Evolutionary conservation across 2,888 invertebrate species (phyloP).

Genomic region (Lucinisca nassula): DNA sequence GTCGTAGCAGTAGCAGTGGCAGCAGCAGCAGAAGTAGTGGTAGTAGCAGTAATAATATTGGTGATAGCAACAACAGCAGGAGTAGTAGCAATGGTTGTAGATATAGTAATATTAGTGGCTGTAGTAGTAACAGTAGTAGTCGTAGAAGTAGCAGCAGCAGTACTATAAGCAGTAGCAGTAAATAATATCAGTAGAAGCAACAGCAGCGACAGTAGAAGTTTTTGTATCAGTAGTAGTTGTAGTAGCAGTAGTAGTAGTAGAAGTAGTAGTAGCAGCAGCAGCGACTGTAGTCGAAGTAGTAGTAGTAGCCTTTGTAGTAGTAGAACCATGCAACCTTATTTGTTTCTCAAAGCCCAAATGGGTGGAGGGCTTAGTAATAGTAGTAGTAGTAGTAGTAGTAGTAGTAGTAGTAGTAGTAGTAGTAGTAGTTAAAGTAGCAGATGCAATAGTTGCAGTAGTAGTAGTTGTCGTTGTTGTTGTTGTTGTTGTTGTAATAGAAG

Average conservation of each 20-base stretch:
- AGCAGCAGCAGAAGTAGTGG: neutral
- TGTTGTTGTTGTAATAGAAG: conserved; percentile 21
- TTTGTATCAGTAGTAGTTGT: too few relatives aligned
- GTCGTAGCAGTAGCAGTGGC: neutral
- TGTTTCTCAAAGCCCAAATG: too few relatives aligned
- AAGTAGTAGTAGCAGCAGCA: too few relatives aligned
- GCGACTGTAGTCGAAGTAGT: too few relatives aligned
- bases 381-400: conserved; percentile 7
- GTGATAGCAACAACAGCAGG: neutral
- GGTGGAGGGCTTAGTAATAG: neutral
- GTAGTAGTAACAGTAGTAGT: neutral
- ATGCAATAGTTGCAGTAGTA: conserved; percentile 50
- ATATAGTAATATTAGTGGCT: neutral
- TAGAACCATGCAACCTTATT: too few relatives aligned
- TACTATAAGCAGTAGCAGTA: neutral
- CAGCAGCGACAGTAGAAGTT: too few relatives aligned
- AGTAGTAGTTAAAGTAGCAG: conserved; percentile 50
- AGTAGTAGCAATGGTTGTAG: neutral
- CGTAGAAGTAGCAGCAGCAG: neutral
- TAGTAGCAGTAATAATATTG: neutral
- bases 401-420: neutral
- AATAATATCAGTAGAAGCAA: too few relatives aligned
- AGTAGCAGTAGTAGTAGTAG: too few relatives aligned
- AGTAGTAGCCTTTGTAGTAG: too few relatives aligned
- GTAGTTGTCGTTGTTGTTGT: conserved; percentile 13